Conservation (phyloP, 1,140 invertebrate genomes). For the Lordiphosa clarofinis region DNA sequence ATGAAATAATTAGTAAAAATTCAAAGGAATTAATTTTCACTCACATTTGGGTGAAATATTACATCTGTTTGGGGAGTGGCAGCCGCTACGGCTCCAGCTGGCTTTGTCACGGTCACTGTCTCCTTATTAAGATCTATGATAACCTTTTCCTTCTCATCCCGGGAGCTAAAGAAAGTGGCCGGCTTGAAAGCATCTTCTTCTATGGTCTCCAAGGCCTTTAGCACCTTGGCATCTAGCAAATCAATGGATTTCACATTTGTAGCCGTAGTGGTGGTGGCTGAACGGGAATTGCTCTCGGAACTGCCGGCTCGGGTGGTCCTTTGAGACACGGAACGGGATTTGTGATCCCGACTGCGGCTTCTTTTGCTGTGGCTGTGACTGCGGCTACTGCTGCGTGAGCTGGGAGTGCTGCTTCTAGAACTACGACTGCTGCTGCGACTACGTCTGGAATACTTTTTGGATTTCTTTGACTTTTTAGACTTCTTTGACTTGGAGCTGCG, state of each 20-base stretch:
- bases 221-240: slow-evolving; percentile 58
- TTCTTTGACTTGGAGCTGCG: slow-evolving; percentile 63
- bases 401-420: slow-evolving; percentile 49
- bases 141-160: slow-evolving; percentile 60
- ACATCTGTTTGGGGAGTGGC: slow-evolving; percentile 44
- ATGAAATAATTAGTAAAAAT: neutral
- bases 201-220: slow-evolving; percentile 64
- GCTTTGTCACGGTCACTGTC: slow-evolving; percentile 54
- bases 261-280: slow-evolving; percentile 11
- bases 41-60: slow-evolving; percentile 57
- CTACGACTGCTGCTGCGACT: slow-evolving; percentile 61
- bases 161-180: slow-evolving; percentile 54
- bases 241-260: slow-evolving; percentile 49
- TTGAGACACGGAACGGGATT: slow-evolving; percentile 50
- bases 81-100: slow-evolving; percentile 6
- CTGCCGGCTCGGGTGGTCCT: slow-evolving; percentile 53
- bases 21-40: slow-evolving; percentile 6
- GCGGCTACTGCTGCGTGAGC: slow-evolving; percentile 48
- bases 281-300: slow-evolving; percentile 46
- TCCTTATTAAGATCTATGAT: slow-evolving; percentile 70
- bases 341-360: slow-evolving; percentile 44
- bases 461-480: slow-evolving; percentile 67
- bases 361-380: slow-evolving; percentile 61
- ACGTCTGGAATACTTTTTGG: slow-evolving; percentile 60
- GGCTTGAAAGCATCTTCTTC: slow-evolving; percentile 70